Percentiles rank a stretch among this genome's conserved stretches.
These are phyloP conservation scores for Apostichopus parvimensis DNA, from an alignment of 35 echinoderm and acorn worm genomes.

Conservation along the genomic window DNA sequence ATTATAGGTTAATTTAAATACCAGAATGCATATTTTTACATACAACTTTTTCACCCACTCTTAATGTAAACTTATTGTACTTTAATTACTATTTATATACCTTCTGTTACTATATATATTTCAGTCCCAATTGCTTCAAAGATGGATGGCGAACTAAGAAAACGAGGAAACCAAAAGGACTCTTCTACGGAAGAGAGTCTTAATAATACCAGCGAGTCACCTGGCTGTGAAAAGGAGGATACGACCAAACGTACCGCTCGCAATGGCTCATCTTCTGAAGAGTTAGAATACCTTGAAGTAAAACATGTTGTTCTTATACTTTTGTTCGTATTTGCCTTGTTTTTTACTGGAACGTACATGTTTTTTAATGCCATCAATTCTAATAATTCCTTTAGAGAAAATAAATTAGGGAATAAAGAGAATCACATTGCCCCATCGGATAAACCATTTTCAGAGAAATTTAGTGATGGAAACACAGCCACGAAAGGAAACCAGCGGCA, in stretches of 20 bases:
- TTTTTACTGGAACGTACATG: conserved; percentile 48
- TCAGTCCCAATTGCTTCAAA: too few relatives aligned
- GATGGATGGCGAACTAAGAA: too few relatives aligned
- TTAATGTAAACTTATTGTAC: too few relatives aligned
- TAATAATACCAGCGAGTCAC: not conserved
- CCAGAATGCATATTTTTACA: too few relatives aligned
- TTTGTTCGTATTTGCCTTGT: conserved; percentile 34
- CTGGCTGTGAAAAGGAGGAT: not conserved
- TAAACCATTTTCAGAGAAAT: not conserved
- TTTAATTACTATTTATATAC: too few relatives aligned
- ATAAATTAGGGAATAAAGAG: not conserved
- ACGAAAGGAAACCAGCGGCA: not conserved
- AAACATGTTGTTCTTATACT: conserved; percentile 48
- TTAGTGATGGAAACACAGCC: too few relatives aligned
- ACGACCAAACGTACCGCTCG: not conserved
- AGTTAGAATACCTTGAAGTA: conserved; percentile 48
- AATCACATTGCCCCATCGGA: not conserved
- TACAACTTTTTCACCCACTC: too few relatives aligned
- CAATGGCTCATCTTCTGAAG: not conserved
- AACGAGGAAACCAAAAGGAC: too few relatives aligned
- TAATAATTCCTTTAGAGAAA: not conserved
- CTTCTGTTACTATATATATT: too few relatives aligned
- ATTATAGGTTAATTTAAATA: too few relatives aligned
- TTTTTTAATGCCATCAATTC: conserved; percentile 23
- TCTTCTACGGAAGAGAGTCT: too few relatives aligned